Base-by-base conservation (phyloP, 2,888 invertebrate species). In the Parnassius apollo region DNA sequence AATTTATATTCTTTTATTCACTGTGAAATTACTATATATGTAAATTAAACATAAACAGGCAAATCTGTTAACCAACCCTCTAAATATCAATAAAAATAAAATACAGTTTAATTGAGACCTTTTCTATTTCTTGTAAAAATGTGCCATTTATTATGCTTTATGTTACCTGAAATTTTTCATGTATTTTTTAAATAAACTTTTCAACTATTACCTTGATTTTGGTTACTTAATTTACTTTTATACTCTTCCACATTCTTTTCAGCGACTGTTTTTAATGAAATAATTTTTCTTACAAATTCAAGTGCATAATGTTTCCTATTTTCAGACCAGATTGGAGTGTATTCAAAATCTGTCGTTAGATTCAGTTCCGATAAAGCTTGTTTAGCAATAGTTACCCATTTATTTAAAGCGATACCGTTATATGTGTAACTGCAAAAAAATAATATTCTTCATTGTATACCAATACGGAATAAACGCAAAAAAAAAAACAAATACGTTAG, bases 361-460 rank as follows among this genome's bases (percentile, higher is more conserved):
- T 92, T 92, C 12, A 91, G 78, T 68, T 94, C 94, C 55, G 94
- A 94, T 71, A 95, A 88, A 13, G 91, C 83, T 73, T 91, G 91
- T 69, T 91, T 91, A 2, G 90, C 91, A 56, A 90, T 80, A 4
- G 86, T 80, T 12, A 85, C 86, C 89, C 89, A 91, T 75, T 88
- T 90, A 64, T 86, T 82, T 55, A 89, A 68, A 9, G 87, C 73
- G 25, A 88, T 71, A 2, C 88, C 88, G 62, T 88, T 88, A 65
- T 89, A 88, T 50, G 82, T 83, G 66, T 85, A 87, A 71, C 90
- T 89, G 66, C 4, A 71, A 72, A 51, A 49, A 48, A 13, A 13
- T n/a, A 9, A 18, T 13, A 18, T 42, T 56, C n/a, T 55, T 9
- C 45, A 42, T 46, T 45, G n/a, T 3, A 0, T 51, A 25, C 25